A percentile compares a stretch with the other conserved stretches of the same genome.
phyloP scores from a whole-genome alignment of 1,140 invertebrate genomes.

The Drosophila guanche region DNA sequence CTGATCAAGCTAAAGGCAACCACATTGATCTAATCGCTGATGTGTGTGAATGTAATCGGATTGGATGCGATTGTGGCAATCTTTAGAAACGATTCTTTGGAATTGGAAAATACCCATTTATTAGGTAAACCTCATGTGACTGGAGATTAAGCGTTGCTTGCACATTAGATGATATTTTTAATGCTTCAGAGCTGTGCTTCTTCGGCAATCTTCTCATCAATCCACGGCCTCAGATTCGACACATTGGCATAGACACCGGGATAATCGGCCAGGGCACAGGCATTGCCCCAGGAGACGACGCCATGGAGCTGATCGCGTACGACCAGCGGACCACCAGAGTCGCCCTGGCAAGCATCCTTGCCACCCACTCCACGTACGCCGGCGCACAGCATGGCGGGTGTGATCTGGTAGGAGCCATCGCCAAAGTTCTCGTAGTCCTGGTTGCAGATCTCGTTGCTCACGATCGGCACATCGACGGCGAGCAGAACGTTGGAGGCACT shows the following conservation, averaged over 20 bases:
- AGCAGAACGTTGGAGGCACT: slow-evolving; percentile 45
- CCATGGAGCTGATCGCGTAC: slow-evolving; percentile 84
- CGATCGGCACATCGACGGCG: slow-evolving; percentile 68
- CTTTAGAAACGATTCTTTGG: slow-evolving; percentile 2
- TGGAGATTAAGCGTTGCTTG: too few species aligned
- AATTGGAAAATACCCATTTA: slow-evolving; percentile 19
- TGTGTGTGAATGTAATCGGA: too few species aligned
- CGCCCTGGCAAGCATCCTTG: slow-evolving; percentile 85
- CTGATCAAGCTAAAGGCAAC: slow-evolving; percentile 4
- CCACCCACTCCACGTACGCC: slow-evolving; percentile 80
- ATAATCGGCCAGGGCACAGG: slow-evolving; percentile 86
- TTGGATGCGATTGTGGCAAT: too few species aligned
- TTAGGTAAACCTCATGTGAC: slow-evolving; percentile 10
- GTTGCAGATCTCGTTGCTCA: slow-evolving; percentile 59
- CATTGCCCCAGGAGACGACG: slow-evolving; percentile 88
- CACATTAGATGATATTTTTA: too few species aligned
- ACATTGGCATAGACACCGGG: slow-evolving; percentile 89
- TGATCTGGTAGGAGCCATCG: slow-evolving; percentile 65
- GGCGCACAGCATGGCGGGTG: slow-evolving; percentile 85
- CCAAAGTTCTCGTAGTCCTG: slow-evolving; percentile 45
- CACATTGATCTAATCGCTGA: slow-evolving; percentile 31
- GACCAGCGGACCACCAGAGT: slow-evolving; percentile 83
- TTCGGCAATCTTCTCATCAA: slow-evolving; percentile 34
- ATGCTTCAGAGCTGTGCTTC: neutral
- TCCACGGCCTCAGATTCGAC: slow-evolving; percentile 83